These are phyloP conservation scores for Apotomis betuletana DNA, from an alignment of 2,888 invertebrate species.

Conservation along the genomic window DNA sequence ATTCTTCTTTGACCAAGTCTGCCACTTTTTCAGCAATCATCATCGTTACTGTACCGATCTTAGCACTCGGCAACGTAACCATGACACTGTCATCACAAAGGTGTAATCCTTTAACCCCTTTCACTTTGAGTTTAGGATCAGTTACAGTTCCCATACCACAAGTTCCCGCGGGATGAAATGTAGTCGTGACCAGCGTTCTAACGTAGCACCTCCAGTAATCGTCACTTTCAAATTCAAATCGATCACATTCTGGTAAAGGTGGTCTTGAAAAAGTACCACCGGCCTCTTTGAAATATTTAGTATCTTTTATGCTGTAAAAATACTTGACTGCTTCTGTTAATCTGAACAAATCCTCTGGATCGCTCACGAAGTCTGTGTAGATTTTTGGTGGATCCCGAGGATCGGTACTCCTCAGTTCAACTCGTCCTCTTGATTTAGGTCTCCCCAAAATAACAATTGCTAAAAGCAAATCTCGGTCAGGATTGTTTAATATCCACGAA, in stretches of 20 bases:
- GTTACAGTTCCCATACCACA: constrained; percentile 41
- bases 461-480: constrained; percentile 15
- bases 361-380: constrained; percentile 13
- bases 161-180: constrained; percentile 77
- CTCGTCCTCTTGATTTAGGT: constrained; percentile 32
- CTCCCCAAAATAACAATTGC: neutral
- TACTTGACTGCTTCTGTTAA: constrained; percentile 3
- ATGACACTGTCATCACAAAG: constrained; percentile 44
- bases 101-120: constrained; percentile 40
- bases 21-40: constrained; percentile 46
- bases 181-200: constrained; percentile 75
- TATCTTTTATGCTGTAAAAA: neutral
- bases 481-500: neutral
- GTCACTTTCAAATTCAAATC: constrained; percentile 69
- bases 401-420: constrained; percentile 29
- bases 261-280: constrained; percentile 7
- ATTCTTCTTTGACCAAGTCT: constrained; percentile 42
- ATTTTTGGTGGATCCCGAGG: constrained; percentile 26
- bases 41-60: constrained; percentile 42
- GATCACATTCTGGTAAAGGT: constrained; percentile 69
- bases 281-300: constrained; percentile 9
- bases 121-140: constrained; percentile 39
- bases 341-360: constrained; percentile 19
- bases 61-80: constrained; percentile 41
- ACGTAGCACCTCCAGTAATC: constrained; percentile 82